Evolutionary conservation across 2,113 vertebrate species (phyloP).

Genomic region (Planiliza haematocheilus): DNA sequence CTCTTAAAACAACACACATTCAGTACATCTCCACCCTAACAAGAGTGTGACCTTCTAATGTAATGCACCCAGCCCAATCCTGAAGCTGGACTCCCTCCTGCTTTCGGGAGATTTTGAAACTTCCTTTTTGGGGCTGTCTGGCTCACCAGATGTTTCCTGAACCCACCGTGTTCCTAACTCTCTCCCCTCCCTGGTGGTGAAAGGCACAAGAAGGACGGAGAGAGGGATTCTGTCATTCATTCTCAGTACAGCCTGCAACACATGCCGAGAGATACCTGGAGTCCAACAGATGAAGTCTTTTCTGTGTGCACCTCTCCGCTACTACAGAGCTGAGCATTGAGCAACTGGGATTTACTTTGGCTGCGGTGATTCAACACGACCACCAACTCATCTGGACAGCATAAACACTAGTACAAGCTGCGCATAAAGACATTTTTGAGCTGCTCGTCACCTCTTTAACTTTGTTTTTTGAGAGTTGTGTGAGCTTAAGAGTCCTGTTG

Average conservation of each 20-base stretch:
- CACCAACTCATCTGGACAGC: slow-evolving; percentile 17
- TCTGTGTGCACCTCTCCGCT: slow-evolving; percentile 1
- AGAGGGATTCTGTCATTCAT: slow-evolving; percentile 48
- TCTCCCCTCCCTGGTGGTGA: slow-evolving; percentile 56
- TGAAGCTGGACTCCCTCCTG: slow-evolving; percentile 79
- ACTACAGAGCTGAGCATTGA: slow-evolving; percentile 28
- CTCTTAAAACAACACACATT: slow-evolving; percentile 18
- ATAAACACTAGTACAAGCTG: background rate
- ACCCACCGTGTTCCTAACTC: slow-evolving; percentile 50
- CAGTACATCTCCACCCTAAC: slow-evolving; percentile 48
- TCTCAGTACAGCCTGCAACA: slow-evolving; percentile 35
- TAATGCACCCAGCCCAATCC: slow-evolving; percentile 49
- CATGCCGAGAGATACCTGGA: slow-evolving; percentile 40
- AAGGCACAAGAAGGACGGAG: slow-evolving; percentile 45
- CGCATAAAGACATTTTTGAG: background rate
- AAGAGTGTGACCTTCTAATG: slow-evolving; percentile 60
- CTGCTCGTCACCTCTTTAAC: slow-evolving; percentile 9
- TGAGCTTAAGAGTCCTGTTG: slow-evolving; percentile 10
- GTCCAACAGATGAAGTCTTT: slow-evolving; percentile 14
- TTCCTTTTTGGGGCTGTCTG: slow-evolving; percentile 88
- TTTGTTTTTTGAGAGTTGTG: slow-evolving; percentile 9
- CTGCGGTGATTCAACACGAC: slow-evolving; percentile 27
- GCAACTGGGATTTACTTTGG: slow-evolving; percentile 25
- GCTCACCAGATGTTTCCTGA: slow-evolving; percentile 89
- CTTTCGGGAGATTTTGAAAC: slow-evolving; percentile 91